These are phyloP conservation scores for Dermochelys coriacea DNA, from an alignment of 2,797 vertebrate species.

Conservation along the genomic window DNA sequence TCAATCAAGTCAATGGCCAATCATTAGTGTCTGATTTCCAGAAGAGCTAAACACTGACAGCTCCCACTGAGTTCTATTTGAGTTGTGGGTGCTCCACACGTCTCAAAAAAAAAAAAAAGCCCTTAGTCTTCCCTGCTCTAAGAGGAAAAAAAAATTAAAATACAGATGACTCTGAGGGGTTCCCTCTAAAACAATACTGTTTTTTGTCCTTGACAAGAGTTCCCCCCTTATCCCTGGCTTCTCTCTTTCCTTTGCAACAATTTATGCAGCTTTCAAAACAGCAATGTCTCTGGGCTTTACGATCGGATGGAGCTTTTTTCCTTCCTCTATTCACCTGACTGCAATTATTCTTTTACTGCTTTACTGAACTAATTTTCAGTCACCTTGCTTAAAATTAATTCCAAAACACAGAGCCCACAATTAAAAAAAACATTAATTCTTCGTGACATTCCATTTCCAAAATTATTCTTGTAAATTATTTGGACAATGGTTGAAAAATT, in stretches of 20 bases:
- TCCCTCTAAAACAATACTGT: fast-evolving
- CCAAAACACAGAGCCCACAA: slow-evolving; percentile 39
- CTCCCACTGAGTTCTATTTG: fast-evolving
- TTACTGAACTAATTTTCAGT: slow-evolving; percentile 68
- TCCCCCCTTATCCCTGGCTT: background rate
- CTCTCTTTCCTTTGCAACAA: background rate
- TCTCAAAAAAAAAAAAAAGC: background rate
- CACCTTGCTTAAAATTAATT: slow-evolving; percentile 59
- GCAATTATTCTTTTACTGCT: slow-evolving; percentile 52
- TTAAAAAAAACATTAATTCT: slow-evolving; percentile 61
- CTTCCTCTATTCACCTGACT: slow-evolving; percentile 55
- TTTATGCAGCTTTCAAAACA: slow-evolving; percentile 19
- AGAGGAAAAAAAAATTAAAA: background rate
- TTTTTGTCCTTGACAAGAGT: background rate
- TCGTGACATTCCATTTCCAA: slow-evolving; percentile 57
- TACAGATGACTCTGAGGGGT: background rate
- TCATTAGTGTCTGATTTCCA: too few species aligned
- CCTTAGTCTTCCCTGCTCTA: background rate
- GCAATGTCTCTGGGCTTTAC: background rate
- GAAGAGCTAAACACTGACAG: background rate
- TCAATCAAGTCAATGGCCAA: fast-evolving
- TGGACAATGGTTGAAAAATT: background rate
- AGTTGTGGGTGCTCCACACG: background rate
- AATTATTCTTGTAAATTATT: slow-evolving; percentile 53
- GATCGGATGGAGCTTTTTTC: background rate